phyloP scores from a whole-genome alignment of 2,888 invertebrate species.

The Lacanobia wlatinum region DNA sequence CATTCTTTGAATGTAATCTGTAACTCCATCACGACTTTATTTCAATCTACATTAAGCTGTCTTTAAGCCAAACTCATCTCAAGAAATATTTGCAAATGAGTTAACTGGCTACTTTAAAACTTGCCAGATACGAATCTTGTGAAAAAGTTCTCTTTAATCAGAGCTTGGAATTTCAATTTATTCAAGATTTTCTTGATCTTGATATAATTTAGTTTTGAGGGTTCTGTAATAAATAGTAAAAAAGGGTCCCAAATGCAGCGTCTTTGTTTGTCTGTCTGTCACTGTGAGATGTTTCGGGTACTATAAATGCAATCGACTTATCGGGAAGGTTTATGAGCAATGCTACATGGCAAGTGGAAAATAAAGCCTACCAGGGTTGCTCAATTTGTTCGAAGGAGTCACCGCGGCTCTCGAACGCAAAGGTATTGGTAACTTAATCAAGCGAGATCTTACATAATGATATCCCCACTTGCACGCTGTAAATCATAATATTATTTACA shows the following conservation, averaged over 20 bases:
- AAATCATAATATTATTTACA: too few relatives aligned
- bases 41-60: conserved; percentile 47
- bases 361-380: too few relatives aligned
- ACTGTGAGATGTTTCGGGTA: neutral
- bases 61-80: conserved; percentile 28
- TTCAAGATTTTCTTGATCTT: conserved; percentile 26
- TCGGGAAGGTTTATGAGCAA: neutral
- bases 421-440: too few relatives aligned
- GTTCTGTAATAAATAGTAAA: neutral
- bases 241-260: neutral
- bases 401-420: too few relatives aligned
- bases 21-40: conserved; percentile 24
- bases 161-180: conserved; percentile 43
- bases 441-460: too few relatives aligned
- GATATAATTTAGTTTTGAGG: conserved; percentile 13
- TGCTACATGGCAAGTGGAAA: neutral
- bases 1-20: conserved; percentile 14
- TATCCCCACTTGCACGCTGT: too few relatives aligned
- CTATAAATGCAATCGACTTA: neutral
- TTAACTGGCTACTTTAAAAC: conserved; percentile 40
- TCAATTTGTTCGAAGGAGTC: too few relatives aligned
- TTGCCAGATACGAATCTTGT: conserved; percentile 41
- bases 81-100: conserved; percentile 51
- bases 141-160: conserved; percentile 44
- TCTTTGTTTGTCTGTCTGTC: neutral